Percentiles rank a stretch among this genome's conserved stretches.
Conservation (phyloP, 2,113 vertebrate species). For the Xyrauchen texanus region DNA sequence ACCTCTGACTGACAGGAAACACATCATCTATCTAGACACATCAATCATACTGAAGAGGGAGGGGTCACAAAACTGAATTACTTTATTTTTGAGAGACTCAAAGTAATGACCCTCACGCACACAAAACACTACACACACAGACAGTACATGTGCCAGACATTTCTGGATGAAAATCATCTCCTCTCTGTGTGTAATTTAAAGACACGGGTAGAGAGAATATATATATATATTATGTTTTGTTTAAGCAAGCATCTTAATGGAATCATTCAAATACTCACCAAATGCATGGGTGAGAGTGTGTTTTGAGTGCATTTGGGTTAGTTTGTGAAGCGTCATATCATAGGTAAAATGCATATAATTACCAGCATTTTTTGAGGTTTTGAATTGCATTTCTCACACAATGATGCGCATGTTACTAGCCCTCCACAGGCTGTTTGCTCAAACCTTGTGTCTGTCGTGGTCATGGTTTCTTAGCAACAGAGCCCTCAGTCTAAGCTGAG, state of each 20-base stretch:
- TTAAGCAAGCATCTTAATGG: no score
- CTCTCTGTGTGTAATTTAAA: no score
- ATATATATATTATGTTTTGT: no score
- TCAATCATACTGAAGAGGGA: background rate
- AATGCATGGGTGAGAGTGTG: background rate
- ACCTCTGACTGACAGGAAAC: slow-evolving; percentile 31
- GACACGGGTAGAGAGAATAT: no score
- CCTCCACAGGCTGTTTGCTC: slow-evolving; percentile 13
- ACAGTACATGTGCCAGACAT: no score
- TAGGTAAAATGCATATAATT: background rate
- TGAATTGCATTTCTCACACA: background rate
- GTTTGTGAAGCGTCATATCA: background rate
- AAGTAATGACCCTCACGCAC: no score
- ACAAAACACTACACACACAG: background rate
- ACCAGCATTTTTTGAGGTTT: slow-evolving; percentile 11
- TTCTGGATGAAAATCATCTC: no score
- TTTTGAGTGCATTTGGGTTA: background rate
- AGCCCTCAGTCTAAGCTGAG: slow-evolving; percentile 25
- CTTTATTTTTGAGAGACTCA: slow-evolving; percentile 20
- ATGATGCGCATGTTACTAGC: background rate
- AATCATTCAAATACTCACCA: no score
- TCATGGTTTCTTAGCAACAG: slow-evolving; percentile 30
- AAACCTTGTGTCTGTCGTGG: slow-evolving; percentile 25
- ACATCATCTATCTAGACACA: slow-evolving; percentile 21
- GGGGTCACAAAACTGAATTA: background rate